Base-by-base conservation (phyloP, 2,797 vertebrate species). In the Lateolabrax maculatus region DNA sequence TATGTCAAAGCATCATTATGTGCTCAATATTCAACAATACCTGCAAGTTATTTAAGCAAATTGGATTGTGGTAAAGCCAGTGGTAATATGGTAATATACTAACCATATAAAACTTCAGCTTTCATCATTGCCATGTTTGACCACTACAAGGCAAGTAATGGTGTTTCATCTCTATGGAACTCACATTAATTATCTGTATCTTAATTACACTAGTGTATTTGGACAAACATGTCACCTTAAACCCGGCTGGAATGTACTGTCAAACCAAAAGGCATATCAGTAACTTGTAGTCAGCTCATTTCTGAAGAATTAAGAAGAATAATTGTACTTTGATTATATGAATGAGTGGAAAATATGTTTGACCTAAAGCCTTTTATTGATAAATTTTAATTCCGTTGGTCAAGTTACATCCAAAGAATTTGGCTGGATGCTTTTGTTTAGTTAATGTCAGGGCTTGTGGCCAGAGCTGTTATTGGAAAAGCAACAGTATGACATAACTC, bases 141-240 rank as follows among this genome's bases (percentile, higher is more conserved):
- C 70, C 72, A 60, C 55, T 43, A 23, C 25, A 66, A 67, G 71
- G 48, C 52, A 21, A 68, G 37, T 68, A 62, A 75, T 48, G 74
- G 67, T 39, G 56, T 75, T 58, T 72, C 48, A 84, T 79, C 52
- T 72, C 58, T 1, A 27, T 66, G 51, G 62, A 81, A 71, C 46
- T 43, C 16, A 55, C 56, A 72, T 75, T 34, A 82, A 69, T 81
- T 64, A 73, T 80, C 43, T 44, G 58, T 71, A 76, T 63, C 71
- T 70, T 63, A 61, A 52, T 63, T 76, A 43, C 76, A 51, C 74
- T 39, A 48, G 36, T 65, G 56, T 71, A 70, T 78, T 78, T 77
- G 57, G 64, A 81, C 64, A 81, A 87, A 88, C 68, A 53, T 72
- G 55, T 83, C 56, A 61, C 44, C 66, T 75, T 8, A 79, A 55